Base-by-base conservation (phyloP, 2,797 vertebrate genomes). In the Galago senegalensis region DNA sequence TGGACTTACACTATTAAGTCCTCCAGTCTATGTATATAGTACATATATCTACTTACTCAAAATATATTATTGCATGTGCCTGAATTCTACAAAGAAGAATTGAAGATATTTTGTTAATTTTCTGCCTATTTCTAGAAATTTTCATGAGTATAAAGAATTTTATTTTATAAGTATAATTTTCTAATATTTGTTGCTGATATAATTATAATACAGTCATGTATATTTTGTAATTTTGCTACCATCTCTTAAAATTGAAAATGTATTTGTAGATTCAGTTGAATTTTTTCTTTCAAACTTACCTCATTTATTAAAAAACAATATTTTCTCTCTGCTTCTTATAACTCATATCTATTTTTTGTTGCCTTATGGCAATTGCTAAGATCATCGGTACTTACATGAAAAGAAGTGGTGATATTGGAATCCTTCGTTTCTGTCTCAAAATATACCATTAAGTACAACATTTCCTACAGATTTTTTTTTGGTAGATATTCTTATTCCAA, bases 201-300 rank as follows among this genome's bases (percentile, higher is more conserved):
- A 85, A 53, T 73, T 16, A 61, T 56, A 75, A 75, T 2, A 9
- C 31, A 67, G 53, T 60, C 23, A 31, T 89, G 1, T 34, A 1
- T 80, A 75, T 61, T 65, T 70, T 72, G 21, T 65, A 88, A 77
- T 27, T 86, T 77, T 29, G 7, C 25, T 91, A 72, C 89, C 46
- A 40, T 67, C 14, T 88, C 21, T 81, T 84, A 58, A 86, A 77
- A 60, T 23, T 73, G 34, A 72, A 75, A 93, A 56, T 84, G 60
- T 16, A 14, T 31, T 31, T 60, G 13, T 72, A 65, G 12, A 11
- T 92, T 73, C 7, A 60, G 73, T 86, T 58, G 7, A 17, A 29
- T 25, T 17, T 94, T 87, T 87, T 80, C 31, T 87, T 87, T 86
- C 43, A 80, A 95, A 92, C 60, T 43, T 46, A 40, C 60, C 43